These are phyloP conservation scores for human (Homo sapiens) DNA, from an alignment of 2,113 vertebrate species.

Conservation along the genomic window GRCh38 chr12:31272001-31272500, in stretches of 20 bases:
- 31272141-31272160: not conserved
- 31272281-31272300: too few species aligned
- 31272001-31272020: not conserved
- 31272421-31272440: too few species aligned
- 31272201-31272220: not conserved
- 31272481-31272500: too few species aligned
- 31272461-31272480: too few species aligned
- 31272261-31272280: too few species aligned
- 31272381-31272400: too few species aligned
- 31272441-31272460: too few species aligned
- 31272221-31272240: not conserved
- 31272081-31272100: not conserved
- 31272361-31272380: too few species aligned
- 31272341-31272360: too few species aligned
- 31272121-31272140: not conserved
- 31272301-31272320: too few species aligned
- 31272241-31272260: not conserved
- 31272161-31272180: not conserved
- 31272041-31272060: not conserved
- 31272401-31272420: too few species aligned
- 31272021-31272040: not conserved
- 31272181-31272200: not conserved
- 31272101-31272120: not conserved
- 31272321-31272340: too few species aligned
- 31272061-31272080: constrained; percentile 54